Evolutionary conservation across 2,113 vertebrate species (phyloP), one percentile per base, ranked within the genome.

Genomic region (Maccullochella peelii): DNA sequence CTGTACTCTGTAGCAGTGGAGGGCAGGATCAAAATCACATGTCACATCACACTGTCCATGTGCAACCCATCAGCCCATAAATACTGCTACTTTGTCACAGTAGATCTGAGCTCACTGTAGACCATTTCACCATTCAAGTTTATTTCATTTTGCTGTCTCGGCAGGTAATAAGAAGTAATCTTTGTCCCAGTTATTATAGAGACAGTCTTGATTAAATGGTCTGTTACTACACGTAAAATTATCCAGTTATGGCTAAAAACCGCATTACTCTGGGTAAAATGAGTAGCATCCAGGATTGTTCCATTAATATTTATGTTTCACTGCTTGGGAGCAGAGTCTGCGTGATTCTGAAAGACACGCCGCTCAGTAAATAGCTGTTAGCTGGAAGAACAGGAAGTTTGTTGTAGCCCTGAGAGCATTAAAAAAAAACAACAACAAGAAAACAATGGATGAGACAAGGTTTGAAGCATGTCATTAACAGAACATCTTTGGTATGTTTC

Each of bases 1-100:
- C 36, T 55, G 33, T 55, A 38, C 59, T 47, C 59, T 54, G 47
- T 21, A 40, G 73, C 47, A 21, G 20, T 30, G 21, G 23, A n/a
- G 59, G 14, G 73, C 44, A 21, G 33, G 61, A 55, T 77, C 75
- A 67, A 6, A 44, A 57, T 57, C 63, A 67, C 75, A 57, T 77
- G 75, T 67, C 38, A 3, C 62, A 33, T 58, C 38, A 47, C 54
- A 33, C 49, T 10, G 36, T n/a, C 38, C 62, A 67, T 57, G 50
- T 77, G 62, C 49, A 27, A 18, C 36, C 38, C 50, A 67, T 67
- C 75, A 55, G 49, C 15, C 16, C 33, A 2, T 65, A 14, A 40
- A 66, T 42, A 23, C 36, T 42, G 33, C 62, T 42, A 50, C 62
- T 66, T 25, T 57, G 50, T 30, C 36, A 40, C 47, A 20, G 23